Percentiles rank a stretch among this genome's conserved stretches.
Evolutionary conservation across 2,113 vertebrate genomes (phyloP).

Genomic region (Hemicordylus capensis): DNA sequence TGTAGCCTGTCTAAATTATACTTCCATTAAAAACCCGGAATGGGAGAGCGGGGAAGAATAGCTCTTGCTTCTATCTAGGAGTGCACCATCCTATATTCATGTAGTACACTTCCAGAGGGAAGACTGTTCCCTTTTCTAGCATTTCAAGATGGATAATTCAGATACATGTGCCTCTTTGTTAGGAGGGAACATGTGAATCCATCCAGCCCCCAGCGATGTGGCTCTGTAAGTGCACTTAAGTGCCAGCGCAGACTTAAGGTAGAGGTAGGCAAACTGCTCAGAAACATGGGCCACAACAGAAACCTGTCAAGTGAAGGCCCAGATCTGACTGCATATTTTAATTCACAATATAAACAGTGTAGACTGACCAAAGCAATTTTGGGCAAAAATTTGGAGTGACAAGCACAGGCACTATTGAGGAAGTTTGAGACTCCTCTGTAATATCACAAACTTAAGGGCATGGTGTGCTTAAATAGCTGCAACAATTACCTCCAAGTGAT

Average conservation of each 20-base stretch:
- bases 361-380: not conserved
- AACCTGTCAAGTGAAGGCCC: not conserved
- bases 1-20: not conserved
- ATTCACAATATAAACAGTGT: not conserved
- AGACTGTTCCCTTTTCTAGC: not conserved
- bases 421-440: not conserved
- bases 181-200: not conserved
- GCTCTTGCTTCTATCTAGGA: not conserved
- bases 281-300: not conserved
- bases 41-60: too few species aligned
- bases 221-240: not conserved
- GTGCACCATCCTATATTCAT: not conserved
- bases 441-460: not conserved
- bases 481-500: not conserved
- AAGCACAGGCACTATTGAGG: not conserved
- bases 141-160: not conserved
- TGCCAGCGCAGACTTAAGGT: not conserved
- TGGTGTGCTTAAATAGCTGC: not conserved
- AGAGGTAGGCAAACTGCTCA: not conserved
- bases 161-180: not conserved
- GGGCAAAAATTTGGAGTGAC: not conserved
- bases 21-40: too few species aligned
- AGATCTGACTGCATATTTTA: not conserved
- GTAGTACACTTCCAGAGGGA: too few species aligned
- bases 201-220: not conserved